Conservation (phyloP, 1,140 invertebrate genomes). For the Sinella curviseta region DNA sequence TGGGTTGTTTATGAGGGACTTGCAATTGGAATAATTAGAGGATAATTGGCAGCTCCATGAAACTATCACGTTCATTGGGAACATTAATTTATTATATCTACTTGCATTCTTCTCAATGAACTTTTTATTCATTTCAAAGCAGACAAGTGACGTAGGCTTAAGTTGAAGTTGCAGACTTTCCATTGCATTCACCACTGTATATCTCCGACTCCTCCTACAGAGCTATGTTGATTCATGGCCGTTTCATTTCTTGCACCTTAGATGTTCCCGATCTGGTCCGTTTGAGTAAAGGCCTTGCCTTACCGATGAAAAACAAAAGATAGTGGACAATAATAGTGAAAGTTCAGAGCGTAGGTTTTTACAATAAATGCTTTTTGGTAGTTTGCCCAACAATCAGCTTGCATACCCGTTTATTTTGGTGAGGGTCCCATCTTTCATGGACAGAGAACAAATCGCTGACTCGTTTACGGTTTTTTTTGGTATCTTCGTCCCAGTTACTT, state of each 20-base stretch:
- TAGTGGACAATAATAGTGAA: too few species aligned
- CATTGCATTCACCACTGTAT: too few species aligned
- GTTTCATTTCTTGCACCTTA: too few species aligned
- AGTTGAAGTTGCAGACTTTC: too few species aligned
- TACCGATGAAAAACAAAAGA: too few species aligned
- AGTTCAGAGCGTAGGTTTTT: too few species aligned
- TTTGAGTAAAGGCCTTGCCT: too few species aligned
- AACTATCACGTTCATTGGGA: background rate
- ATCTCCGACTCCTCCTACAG: too few species aligned
- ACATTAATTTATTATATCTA: background rate
- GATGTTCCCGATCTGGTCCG: too few species aligned
- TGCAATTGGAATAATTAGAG: background rate
- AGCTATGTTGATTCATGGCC: too few species aligned
- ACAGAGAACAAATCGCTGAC: background rate
- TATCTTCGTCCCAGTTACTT: too few species aligned
- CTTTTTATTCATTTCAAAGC: background rate
- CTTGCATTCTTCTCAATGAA: background rate
- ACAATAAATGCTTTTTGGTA: constrained; percentile 8
- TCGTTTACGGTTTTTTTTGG: background rate
- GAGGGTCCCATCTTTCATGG: background rate
- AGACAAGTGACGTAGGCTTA: background rate
- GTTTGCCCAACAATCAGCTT: constrained; percentile 1
- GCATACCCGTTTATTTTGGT: background rate
- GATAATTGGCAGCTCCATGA: constrained; percentile 3
- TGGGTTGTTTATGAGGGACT: background rate